Evolutionary conservation across 2,888 invertebrate genomes (phyloP), one percentile per base, ranked within the genome.

Genomic region (Drosophila atripex): DNA sequence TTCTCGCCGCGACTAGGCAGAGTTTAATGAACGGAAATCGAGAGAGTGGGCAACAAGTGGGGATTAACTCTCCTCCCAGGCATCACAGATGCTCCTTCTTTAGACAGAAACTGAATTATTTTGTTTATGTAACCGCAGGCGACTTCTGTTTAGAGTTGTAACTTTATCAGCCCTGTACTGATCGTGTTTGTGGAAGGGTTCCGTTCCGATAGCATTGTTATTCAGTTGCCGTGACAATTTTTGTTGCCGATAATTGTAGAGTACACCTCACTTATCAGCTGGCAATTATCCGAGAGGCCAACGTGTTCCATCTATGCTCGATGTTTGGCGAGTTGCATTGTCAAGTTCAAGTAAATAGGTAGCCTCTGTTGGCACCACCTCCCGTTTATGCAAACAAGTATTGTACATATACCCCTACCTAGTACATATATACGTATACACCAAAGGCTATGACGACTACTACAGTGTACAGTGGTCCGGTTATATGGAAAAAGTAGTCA

Each of bases 261-360:
- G 65, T 66, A 58, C 39, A 11, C 30, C 30, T 32, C 39, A 47
- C 21, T 23, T 41, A 49, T 61, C 60, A 59, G 73, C 50, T n/a
- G 50, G 50, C 59, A 66, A 66, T 69, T 59, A 69, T 52, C 51
- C 8, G 18, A 61, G 65, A 80, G 82, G 77, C 71, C 56, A 82
- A 82, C 83, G 43, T 64, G 71, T 73, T 66, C 64, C 53, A 59
- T 38, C 53, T 61, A 47, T 30, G 52, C 41, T 57, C 51, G 56
- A 56, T 75, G 61, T 61, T 75, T 66, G 66, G 52, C 57, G 53
- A 63, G 61, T 68, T 73, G 59, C 78, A 84, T 76, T 75, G 86
- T 71, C 82, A 82, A 82, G 82, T 86, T 82, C 82, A 86, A 82
- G 86, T 71, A 74, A 80, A 86, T 76, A 78, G 77, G 76, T 66